These are phyloP conservation scores for Anseranas semipalmata DNA, from an alignment of 2,113 vertebrate species.

Conservation along the genomic window DNA sequence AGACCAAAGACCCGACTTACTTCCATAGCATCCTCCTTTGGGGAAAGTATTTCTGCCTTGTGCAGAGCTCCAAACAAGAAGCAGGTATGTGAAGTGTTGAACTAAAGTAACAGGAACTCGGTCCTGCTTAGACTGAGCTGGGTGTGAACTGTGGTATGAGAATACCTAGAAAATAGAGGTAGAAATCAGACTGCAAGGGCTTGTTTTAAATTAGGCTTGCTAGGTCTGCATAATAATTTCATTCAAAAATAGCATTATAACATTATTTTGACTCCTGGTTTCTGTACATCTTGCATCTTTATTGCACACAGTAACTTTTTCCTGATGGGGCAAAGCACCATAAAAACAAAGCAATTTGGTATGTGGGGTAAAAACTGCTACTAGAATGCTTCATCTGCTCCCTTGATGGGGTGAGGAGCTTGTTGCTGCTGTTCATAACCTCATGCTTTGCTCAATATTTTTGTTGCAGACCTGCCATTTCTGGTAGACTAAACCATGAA, in stretches of 20 bases:
- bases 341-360: not conserved
- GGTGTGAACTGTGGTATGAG: not conserved
- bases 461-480: not conserved
- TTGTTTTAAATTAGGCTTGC: not conserved
- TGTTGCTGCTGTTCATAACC: not conserved
- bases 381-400: not conserved
- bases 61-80: not conserved
- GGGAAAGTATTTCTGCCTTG: not conserved
- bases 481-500: not conserved
- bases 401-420: not conserved
- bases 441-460: not conserved
- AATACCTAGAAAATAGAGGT: not conserved
- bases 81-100: not conserved
- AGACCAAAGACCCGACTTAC: not conserved
- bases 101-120: not conserved
- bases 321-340: not conserved
- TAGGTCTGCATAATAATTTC: not conserved
- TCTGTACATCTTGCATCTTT: not conserved
- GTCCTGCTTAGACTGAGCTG: not conserved
- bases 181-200: not conserved
- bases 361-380: rapidly evolving
- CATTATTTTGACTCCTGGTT: not conserved
- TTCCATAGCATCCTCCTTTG: not conserved
- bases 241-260: not conserved
- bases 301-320: not conserved